A percentile compares a stretch with the other conserved stretches of the same genome.
Conservation (phyloP, 2,888 invertebrate genomes). For the Omphaloscelis lunosa region DNA sequence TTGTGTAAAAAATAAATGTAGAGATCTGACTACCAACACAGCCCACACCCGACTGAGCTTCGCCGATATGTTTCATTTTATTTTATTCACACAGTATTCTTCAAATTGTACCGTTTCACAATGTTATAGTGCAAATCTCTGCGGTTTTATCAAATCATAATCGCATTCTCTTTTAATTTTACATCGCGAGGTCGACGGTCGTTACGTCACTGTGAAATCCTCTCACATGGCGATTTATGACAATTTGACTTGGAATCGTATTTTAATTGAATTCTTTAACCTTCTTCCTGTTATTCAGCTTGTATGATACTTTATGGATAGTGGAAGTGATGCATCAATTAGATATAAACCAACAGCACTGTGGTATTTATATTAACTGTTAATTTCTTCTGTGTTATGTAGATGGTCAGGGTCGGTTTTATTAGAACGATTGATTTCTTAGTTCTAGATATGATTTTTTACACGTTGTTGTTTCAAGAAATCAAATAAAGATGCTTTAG, state of each 20-base stretch:
- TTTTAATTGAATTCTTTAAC: slow-evolving; percentile 26
- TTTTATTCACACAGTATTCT: slow-evolving; percentile 65
- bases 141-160: slow-evolving; percentile 71
- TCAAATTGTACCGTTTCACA: slow-evolving; percentile 64
- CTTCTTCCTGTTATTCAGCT: slow-evolving; percentile 14
- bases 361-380: slow-evolving; percentile 7
- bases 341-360: not conserved
- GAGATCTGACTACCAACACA: slow-evolving; percentile 10
- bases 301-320: not conserved
- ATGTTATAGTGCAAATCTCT: slow-evolving; percentile 64
- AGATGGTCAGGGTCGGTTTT: not conserved
- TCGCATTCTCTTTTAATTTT: slow-evolving; percentile 71
- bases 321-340: slow-evolving; percentile 1
- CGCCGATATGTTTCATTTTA: slow-evolving; percentile 52
- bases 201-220: slow-evolving; percentile 65
- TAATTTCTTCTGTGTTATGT: slow-evolving; percentile 5
- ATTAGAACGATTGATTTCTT: not conserved
- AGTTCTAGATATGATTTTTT: not conserved
- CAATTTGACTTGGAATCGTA: slow-evolving; percentile 46
- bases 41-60: slow-evolving; percentile 51
- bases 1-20: not conserved
- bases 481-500: not conserved
- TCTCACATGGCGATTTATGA: slow-evolving; percentile 62
- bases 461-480: not conserved
- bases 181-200: slow-evolving; percentile 62